Evolutionary conservation across 2,113 vertebrate genomes (phyloP).

Genomic region (Lates calcarifer): DNA sequence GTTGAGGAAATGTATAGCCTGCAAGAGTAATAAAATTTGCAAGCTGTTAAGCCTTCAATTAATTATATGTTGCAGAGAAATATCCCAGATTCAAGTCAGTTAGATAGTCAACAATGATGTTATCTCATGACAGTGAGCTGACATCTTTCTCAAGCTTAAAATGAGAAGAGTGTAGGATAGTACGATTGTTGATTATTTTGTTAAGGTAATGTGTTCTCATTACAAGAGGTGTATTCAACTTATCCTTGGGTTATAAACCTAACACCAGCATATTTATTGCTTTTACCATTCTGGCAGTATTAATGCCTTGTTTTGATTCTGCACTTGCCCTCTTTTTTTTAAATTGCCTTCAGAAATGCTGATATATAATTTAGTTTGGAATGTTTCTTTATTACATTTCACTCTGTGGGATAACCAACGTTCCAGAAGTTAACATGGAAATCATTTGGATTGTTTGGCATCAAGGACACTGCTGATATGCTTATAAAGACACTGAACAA

Average conservation of each 20-base stretch:
- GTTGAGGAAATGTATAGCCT: constrained; percentile 54
- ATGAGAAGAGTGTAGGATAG: background rate
- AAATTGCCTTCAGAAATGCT: constrained; percentile 15
- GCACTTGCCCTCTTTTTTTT: background rate
- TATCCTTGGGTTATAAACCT: constrained; percentile 44
- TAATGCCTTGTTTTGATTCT: constrained; percentile 35
- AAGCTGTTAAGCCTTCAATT: constrained; percentile 63
- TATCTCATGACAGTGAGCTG: constrained; percentile 52
- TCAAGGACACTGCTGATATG: constrained; percentile 18
- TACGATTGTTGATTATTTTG: background rate
- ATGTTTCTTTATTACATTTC: constrained; percentile 5
- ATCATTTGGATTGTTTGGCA: constrained; percentile 4
- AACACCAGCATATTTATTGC: background rate
- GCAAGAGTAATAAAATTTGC: constrained; percentile 52
- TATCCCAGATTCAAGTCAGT: too few species aligned
- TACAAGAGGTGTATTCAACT: constrained; percentile 26
- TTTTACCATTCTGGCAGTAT: constrained; percentile 18
- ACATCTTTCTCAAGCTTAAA: constrained; percentile 49
- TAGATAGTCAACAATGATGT: constrained; percentile 40
- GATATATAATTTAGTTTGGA: constrained; percentile 16
- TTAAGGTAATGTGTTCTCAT: background rate
- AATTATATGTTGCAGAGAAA: constrained; percentile 31
- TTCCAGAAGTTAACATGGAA: background rate
- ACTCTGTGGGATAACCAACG: background rate
- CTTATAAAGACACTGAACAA: background rate